Evolutionary conservation across 2,113 vertebrate species (phyloP).

Genomic region (Penelope pileata): DNA sequence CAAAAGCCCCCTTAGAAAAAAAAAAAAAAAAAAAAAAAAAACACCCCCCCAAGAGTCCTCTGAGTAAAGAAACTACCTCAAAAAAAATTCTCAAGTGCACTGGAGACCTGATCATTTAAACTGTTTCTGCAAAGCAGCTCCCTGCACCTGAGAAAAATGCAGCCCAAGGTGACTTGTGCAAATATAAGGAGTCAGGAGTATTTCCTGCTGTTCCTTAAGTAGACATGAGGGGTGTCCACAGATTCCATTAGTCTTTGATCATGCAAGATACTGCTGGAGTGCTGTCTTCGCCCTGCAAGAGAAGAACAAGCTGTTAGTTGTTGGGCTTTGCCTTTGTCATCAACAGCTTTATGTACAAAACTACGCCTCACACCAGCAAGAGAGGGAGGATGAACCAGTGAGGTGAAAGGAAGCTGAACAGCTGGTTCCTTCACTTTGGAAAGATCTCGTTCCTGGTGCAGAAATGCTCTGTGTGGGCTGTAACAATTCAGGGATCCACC

Average conservation of each 20-base stretch:
- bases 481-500: background rate
- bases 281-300: constrained; percentile 94
- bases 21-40: constrained; percentile 75
- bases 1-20: constrained; percentile 79
- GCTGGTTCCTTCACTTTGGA: background rate
- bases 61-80: constrained; percentile 80
- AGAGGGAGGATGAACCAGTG: background rate
- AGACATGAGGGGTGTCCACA: constrained; percentile 73
- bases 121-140: constrained; percentile 85
- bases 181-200: constrained; percentile 80
- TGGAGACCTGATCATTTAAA: constrained; percentile 82
- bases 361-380: background rate
- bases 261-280: constrained; percentile 98
- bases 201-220: constrained; percentile 78
- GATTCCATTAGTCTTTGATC: constrained; percentile 78
- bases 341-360: background rate
- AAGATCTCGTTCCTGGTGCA: background rate
- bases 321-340: background rate
- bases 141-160: constrained; percentile 81
- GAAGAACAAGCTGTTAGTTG: constrained; percentile 40
- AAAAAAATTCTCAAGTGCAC: constrained; percentile 82
- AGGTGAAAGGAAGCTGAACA: background rate
- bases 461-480: background rate
- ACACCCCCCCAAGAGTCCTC: constrained; percentile 74
- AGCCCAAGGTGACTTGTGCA: constrained; percentile 90